Base-by-base conservation (phyloP, 2,113 vertebrate species). In the Cricetomys ansorgei region DNA sequence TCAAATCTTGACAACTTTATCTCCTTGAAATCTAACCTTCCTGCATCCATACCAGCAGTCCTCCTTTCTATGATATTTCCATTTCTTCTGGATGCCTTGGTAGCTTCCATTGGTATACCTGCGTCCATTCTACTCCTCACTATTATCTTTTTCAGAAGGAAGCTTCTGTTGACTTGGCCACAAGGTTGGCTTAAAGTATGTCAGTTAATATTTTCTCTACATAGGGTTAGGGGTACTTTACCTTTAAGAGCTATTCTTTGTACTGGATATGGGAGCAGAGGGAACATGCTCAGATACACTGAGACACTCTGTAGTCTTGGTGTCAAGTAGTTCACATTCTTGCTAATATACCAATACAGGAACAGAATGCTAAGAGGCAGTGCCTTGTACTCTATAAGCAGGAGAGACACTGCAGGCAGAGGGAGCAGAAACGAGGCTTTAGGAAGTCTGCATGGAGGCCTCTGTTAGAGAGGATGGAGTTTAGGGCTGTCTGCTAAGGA, bases 361-460 rank as follows among this genome's bases (percentile, higher is more conserved):
- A 76, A 34, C 25, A 37, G 34, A 87, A n/a, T 53, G 2, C 37
- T 27, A 1, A 5, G 67, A 50, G 67, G 50, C 64, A 43, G 4
- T 3, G 40, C 25, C 1, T 80, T 7, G 3, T 0, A 2, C 21
- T 45, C 6, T 8, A 21, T n/a, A 50, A 25, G 2, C 23, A 21
- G 59, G 37, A n/a, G n/a, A 16, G 79, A 53, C 50, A 31, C 50
- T 21, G 23, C 5, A 23, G 48, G 48, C 19, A 3, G 21, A 57
- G 15, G 40, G 40, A 77, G 62, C 45, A 80, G 57, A 31, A 13
- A 23, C 8, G 81, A 65, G 69, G 40, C 79, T 23, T 34, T 8
- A 43, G 45, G 29, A 53, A 23, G 1, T 2, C 45, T 17, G 53
- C 17, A 8, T 3, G 3, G 75, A 84, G 27, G 62, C 21, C 13